Percentiles rank a stretch among this genome's conserved stretches.
These are phyloP conservation scores for Agrilus planipennis DNA, from an alignment of 1,140 invertebrate genomes.

Conservation along the genomic window DNA sequence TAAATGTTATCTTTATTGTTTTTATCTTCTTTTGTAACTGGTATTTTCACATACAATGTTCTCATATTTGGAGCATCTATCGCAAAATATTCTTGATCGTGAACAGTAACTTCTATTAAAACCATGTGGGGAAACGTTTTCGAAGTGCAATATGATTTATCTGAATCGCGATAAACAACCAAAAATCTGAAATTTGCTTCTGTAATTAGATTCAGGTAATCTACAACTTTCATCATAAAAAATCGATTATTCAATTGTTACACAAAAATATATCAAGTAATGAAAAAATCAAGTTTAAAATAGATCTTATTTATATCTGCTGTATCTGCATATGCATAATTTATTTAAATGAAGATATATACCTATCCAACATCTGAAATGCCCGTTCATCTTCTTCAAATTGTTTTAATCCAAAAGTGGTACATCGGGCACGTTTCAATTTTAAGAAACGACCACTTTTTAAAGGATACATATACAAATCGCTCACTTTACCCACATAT, in stretches of 20 bases:
- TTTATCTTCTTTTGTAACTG: slow-evolving; percentile 11
- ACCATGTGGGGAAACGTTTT: slow-evolving; percentile 28
- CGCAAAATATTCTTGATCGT: slow-evolving; percentile 25
- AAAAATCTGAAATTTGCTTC: slow-evolving; percentile 21
- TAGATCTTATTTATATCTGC: not conserved
- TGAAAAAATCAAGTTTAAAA: not conserved
- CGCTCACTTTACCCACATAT: slow-evolving; percentile 22
- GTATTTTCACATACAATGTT: slow-evolving; percentile 27
- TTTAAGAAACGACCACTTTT: slow-evolving; percentile 29
- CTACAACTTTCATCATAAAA: not conserved
- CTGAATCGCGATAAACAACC: slow-evolving; percentile 24
- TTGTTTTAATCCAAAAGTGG: slow-evolving; percentile 21
- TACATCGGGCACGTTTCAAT: slow-evolving; percentile 22
- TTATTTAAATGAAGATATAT: not conserved
- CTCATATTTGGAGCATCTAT: slow-evolving; percentile 29
- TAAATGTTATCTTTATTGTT: slow-evolving; percentile 12
- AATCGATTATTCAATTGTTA: not conserved
- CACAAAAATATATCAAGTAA: not conserved
- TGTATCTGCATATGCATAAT: not conserved
- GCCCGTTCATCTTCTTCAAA: slow-evolving; percentile 14
- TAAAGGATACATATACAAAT: slow-evolving; percentile 28
- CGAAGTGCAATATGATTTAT: slow-evolving; percentile 25
- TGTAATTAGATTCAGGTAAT: slow-evolving; percentile 2
- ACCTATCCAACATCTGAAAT: slow-evolving; percentile 25
- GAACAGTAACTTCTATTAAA: slow-evolving; percentile 24